Evolutionary conservation across 2,113 vertebrate genomes (phyloP).

Genomic region (Colistium nudipinnis): DNA sequence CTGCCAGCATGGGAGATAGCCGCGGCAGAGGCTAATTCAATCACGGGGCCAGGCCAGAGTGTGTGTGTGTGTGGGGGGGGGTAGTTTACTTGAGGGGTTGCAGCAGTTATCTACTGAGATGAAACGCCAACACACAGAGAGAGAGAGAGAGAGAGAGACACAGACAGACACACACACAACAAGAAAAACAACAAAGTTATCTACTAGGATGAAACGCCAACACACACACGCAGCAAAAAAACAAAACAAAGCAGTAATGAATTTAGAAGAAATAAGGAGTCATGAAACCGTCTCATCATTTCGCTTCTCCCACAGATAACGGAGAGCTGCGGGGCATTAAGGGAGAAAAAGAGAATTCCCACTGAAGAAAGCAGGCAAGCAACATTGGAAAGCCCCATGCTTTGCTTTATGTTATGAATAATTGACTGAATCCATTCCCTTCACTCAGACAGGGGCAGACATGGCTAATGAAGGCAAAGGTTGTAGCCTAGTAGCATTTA

Average conservation of each 20-base stretch:
- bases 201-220: conserved; percentile 60
- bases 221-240: conserved; percentile 28
- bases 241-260: conserved; percentile 65
- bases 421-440: conserved; percentile 68
- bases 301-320: conserved; percentile 59
- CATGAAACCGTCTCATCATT: conserved; percentile 60
- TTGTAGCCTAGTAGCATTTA: conserved; percentile 47
- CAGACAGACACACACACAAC: too few relatives aligned
- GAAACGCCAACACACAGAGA: conserved; percentile 34
- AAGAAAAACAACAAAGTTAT: too few relatives aligned
- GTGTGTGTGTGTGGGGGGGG: too few relatives aligned
- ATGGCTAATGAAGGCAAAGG: conserved; percentile 46
- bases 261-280: conserved; percentile 30
- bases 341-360: conserved; percentile 17
- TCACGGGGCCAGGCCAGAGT: conserved; percentile 41
- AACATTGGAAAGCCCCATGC: conserved; percentile 69
- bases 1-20: conserved; percentile 67
- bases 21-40: conserved; percentile 62
- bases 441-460: conserved; percentile 60
- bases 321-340: conserved; percentile 54
- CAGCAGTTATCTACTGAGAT: conserved; percentile 57
- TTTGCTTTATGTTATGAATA: conserved; percentile 76
- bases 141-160: too few relatives aligned
- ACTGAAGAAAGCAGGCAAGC: conserved; percentile 35
- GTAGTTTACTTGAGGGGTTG: conserved; percentile 56